These are phyloP conservation scores for Chymomyza amoena DNA, from an alignment of 2,888 invertebrate species.

Conservation along the genomic window DNA sequence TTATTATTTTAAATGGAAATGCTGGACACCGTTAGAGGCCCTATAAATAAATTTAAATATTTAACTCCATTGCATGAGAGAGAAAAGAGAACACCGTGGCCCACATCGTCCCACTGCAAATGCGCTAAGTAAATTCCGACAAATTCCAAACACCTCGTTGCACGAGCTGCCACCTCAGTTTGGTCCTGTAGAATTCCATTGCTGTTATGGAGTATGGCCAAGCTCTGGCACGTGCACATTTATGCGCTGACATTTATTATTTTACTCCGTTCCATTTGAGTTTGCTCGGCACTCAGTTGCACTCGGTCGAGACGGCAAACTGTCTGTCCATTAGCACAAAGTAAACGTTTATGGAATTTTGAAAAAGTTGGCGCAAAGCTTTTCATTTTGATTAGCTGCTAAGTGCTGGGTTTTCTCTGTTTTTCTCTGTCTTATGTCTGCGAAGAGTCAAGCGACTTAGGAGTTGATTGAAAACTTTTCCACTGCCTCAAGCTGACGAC, in stretches of 20 bases:
- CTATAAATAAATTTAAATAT: slow-evolving; percentile 70
- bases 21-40: slow-evolving; percentile 10
- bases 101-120: slow-evolving; percentile 15
- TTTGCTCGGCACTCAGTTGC: slow-evolving; percentile 17
- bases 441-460: background rate
- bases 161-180: background rate
- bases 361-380: slow-evolving; percentile 1
- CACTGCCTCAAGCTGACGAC: slow-evolving; percentile 25
- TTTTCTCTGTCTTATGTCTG: slow-evolving; percentile 7
- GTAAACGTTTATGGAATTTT: slow-evolving; percentile 55
- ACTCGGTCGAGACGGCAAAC: slow-evolving; percentile 29
- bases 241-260: slow-evolving; percentile 60
- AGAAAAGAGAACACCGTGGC: background rate
- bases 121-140: background rate
- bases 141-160: slow-evolving; percentile 57
- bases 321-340: slow-evolving; percentile 57
- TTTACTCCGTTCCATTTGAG: slow-evolving; percentile 42
- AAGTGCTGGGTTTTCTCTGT: background rate
- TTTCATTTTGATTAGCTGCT: slow-evolving; percentile 12
- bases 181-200: slow-evolving; percentile 19
- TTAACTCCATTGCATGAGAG: slow-evolving; percentile 37
- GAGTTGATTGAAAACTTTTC: slow-evolving; percentile 9
- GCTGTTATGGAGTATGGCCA: slow-evolving; percentile 1
- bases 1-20: slow-evolving; percentile 62
- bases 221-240: slow-evolving; percentile 48